Evolutionary conservation across 2,888 invertebrate species (phyloP).

Genomic region (Endomychus coccineus): DNA sequence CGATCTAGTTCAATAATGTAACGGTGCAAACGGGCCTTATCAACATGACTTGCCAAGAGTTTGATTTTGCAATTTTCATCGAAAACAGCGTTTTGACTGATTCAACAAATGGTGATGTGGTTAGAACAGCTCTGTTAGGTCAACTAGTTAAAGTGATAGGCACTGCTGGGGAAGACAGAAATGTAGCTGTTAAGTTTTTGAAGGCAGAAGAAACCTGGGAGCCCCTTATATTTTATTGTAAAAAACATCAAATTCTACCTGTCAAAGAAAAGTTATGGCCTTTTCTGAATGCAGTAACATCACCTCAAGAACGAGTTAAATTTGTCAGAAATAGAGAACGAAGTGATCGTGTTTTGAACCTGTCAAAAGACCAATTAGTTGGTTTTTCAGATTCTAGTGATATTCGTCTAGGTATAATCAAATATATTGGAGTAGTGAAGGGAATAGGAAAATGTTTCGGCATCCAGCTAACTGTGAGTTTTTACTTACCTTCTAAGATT

Average conservation of each 20-base stretch:
- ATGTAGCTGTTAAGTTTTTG: slow-evolving; percentile 34
- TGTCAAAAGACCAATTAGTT: slow-evolving; percentile 38
- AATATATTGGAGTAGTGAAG: slow-evolving; percentile 49
- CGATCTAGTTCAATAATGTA: no score
- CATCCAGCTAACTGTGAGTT: slow-evolving; percentile 50
- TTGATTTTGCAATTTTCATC: slow-evolving; percentile 32
- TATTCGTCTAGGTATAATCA: slow-evolving; percentile 42
- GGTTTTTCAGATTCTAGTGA: slow-evolving; percentile 39
- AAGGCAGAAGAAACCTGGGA: slow-evolving; percentile 39
- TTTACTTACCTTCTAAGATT: background rate
- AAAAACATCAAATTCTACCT: slow-evolving; percentile 29
- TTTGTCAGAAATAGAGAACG: slow-evolving; percentile 43
- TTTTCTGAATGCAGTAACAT: slow-evolving; percentile 46
- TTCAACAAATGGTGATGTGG: slow-evolving; percentile 20
- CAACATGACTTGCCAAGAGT: slow-evolving; percentile 25
- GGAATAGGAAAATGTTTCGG: slow-evolving; percentile 52
- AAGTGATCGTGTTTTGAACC: slow-evolving; percentile 43
- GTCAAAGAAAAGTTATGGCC: slow-evolving; percentile 45
- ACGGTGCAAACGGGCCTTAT: no score
- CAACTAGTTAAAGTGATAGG: slow-evolving; percentile 36
- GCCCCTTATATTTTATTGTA: slow-evolving; percentile 33
- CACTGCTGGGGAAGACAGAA: slow-evolving; percentile 19
- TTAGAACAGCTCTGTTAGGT: slow-evolving; percentile 38
- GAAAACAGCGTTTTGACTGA: slow-evolving; percentile 31
- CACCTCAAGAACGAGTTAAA: slow-evolving; percentile 47